Evolutionary conservation across 2,797 vertebrate species (phyloP), one percentile per base, ranked within the genome.

Genomic region (Neosalanx taihuensis): DNA sequence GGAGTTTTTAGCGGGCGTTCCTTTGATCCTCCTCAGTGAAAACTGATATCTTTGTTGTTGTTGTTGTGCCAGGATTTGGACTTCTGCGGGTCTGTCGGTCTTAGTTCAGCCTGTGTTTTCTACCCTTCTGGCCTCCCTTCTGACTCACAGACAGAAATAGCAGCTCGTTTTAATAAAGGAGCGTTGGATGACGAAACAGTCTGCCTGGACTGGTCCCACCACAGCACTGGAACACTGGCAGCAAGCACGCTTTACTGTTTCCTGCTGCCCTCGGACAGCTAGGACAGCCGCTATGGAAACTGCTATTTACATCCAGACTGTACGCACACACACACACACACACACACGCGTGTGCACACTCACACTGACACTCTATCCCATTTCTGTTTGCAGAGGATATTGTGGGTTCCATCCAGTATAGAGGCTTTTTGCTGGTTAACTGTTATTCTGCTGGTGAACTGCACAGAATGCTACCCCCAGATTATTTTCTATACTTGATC

Each of bases 261-360:
- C 65, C 65, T 31, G 65, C 49, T 67, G 41, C 65, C 46, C 65
- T 51, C 29, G n/a, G 65, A 51, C 49, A 29, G 13, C 64, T 66
- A 15, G 20, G 64, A 67, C 64, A 67, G 46, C 46, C 65, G 30
- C 46, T 7, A 15, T 67, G 46, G 46, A 53, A 67, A 67, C 49
- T 56, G 65, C 46, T 67, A 29, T 53, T 53, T 67, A 18, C 7
- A 56, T 49, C 26, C 26, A 31, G 49, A 26, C 15, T 67, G 46
- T 53, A 49, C 37, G 29, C 20, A 13, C 23, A 46, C 64, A 46
- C 37, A 46, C 41, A 18, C 13, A 3, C 41, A 30, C 61, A 0
- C 26, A 41, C 41, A 46, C 23, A 26, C 1, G 23, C 23, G 23
- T 26, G 23, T 2, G 4, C 64, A 37, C 63, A 2, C 31, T 65